A percentile compares a stretch with the other conserved stretches of the same genome.
Conservation (phyloP, 2,797 vertebrate genomes). For the Limnodromus scolopaceus region DNA sequence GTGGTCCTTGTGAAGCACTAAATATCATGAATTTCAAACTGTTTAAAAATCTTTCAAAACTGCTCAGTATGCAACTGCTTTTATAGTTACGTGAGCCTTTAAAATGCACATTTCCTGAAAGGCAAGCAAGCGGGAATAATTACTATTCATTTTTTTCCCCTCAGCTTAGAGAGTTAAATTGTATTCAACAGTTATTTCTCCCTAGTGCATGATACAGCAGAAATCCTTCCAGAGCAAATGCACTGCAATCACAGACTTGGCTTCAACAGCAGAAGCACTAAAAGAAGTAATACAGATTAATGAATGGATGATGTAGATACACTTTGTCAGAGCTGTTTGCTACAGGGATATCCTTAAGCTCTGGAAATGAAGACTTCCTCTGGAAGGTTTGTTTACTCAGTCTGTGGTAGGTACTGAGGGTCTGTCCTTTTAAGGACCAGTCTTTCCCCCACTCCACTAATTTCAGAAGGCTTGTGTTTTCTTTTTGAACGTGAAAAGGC, state of each 20-base stretch:
- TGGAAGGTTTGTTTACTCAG: not conserved
- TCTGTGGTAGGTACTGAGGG: not conserved
- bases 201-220: constrained; percentile 71
- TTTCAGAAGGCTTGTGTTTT: not conserved
- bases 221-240: constrained; percentile 67
- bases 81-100: constrained; percentile 53
- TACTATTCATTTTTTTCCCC: constrained; percentile 63
- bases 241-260: constrained; percentile 52
- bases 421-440: not conserved
- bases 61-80: constrained; percentile 60
- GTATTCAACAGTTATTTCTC: constrained; percentile 72
- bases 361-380: constrained; percentile 28
- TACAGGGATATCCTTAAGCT: constrained; percentile 39
- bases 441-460: not conserved
- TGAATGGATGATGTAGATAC: constrained; percentile 50
- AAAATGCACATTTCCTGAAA: constrained; percentile 70
- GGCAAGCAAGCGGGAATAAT: constrained; percentile 67
- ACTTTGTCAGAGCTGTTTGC: constrained; percentile 52
- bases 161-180: constrained; percentile 68
- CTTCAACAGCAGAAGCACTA: constrained; percentile 53
- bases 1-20: constrained; percentile 45
- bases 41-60: constrained; percentile 47
- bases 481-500: not conserved
- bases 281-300: constrained; percentile 66
- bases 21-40: constrained; percentile 49